Evolutionary conservation across 2,888 invertebrate species (phyloP), one percentile per base, ranked within the genome.

Genomic region (Ectobius pallidus): DNA sequence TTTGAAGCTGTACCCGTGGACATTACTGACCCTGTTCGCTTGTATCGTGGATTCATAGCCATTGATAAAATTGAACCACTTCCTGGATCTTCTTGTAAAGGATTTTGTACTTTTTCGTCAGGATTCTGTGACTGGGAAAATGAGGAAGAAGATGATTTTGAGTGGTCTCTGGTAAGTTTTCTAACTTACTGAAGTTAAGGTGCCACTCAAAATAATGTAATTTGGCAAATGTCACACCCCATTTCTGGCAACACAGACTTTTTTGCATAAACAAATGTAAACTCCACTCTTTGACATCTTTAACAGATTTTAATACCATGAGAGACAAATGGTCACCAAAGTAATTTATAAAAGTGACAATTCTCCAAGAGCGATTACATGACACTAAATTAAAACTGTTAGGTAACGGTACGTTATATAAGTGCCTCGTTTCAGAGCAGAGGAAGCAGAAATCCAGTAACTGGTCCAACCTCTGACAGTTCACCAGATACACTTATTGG

Each of bases 71-170:
- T 84, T n/a, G 78, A 79, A 69, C 79, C 82, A 74, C 76, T 77
- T 46, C 76, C 79, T 30, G 78, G 79, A 1, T 78, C 78, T 30
- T 77, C 78, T 58, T 80, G 80, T 72, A 78, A 78, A 14, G 80
- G 78, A 1, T 79, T 80, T 73, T 84, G 84, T 73, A 82, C 81
- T 20, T 84, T 84, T 76, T 82, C 83, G 72, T 82, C 82, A 3
- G 81, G 81, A 16, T 77, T 83, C 55, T 84, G 84, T 77, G 81
- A 81, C 65, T 84, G 84, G 83, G 79, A 79, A 1, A 83, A 84
- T 77, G 81, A 81, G 55, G 77, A 78, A 20, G 79, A 78, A 27
- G 83, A 82, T 77, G 83, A 84, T 76, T 83, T 84, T 75, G 81
- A 83, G 72, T 84, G 84, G 84, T 77, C 77, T 34, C 76, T 81